Percentiles rank a stretch among this genome's conserved stretches.
These are phyloP conservation scores for Tillus elongatus DNA, from an alignment of 2,888 invertebrate species.

Conservation along the genomic window DNA sequence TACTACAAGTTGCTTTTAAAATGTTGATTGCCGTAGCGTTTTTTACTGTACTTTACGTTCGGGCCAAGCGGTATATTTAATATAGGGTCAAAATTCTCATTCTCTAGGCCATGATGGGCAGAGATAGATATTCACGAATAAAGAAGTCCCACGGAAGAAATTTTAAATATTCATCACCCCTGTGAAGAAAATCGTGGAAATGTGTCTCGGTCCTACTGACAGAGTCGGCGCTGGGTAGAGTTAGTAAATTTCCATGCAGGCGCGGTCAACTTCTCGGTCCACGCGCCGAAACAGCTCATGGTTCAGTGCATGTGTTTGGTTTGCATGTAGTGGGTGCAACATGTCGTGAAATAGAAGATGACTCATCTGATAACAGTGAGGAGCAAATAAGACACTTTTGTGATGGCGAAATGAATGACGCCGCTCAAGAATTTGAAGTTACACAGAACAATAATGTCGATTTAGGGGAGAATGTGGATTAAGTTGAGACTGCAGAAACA, in stretches of 20 bases:
- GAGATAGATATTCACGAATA: no score
- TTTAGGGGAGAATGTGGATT: background rate
- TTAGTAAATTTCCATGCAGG: background rate
- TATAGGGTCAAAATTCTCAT: no score
- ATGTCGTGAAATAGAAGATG: conserved; percentile 1
- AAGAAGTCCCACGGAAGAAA: no score
- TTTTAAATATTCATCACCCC: no score
- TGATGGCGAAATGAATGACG: conserved; percentile 1
- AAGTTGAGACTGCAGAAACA: background rate
- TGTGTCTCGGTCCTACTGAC: no score
- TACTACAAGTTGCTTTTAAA: no score
- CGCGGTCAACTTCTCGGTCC: background rate
- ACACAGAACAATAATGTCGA: background rate
- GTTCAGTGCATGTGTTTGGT: conserved; percentile 2
- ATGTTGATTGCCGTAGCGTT: no score
- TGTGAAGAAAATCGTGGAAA: no score
- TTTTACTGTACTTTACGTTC: no score
- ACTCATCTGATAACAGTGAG: conserved; percentile 3
- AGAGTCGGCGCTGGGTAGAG: conserved; percentile 1
- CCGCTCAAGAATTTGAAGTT: background rate
- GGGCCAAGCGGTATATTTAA: no score
- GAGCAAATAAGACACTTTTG: background rate
- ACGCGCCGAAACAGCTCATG: background rate
- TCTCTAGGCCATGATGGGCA: no score
- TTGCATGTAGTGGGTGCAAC: background rate